Conservation (phyloP, 2,113 vertebrate genomes). For the Tetrax tetrax region DNA sequence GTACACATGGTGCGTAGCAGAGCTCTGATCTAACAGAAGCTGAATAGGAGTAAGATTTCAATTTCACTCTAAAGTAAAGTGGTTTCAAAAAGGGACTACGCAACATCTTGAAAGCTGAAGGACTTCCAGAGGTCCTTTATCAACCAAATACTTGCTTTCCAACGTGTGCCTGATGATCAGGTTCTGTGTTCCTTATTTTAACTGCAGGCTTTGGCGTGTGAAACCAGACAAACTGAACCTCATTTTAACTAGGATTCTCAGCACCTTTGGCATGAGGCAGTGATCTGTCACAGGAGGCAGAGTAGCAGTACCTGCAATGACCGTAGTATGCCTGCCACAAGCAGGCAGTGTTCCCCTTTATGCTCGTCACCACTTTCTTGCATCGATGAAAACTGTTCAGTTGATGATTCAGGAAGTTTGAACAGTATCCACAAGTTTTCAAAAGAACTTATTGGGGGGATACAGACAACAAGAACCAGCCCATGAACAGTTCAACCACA, state of each 20-base stretch:
- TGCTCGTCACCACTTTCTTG: not conserved
- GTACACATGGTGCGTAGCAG: not conserved
- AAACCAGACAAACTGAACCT: not conserved
- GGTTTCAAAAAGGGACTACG: not conserved
- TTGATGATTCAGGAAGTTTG: not conserved
- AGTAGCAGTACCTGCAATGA: not conserved
- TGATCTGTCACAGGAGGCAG: not conserved
- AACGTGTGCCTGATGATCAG: not conserved
- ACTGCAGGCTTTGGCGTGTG: not conserved
- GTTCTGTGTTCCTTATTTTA: not conserved
- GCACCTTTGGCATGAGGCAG: not conserved
- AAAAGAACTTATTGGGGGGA: not conserved
- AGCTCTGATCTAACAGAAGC: not conserved
- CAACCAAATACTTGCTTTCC: not conserved
- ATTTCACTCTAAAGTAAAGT: not conserved
- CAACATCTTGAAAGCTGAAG: not conserved
- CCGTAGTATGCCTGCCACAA: accelerated
- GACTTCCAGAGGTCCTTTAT: not conserved
- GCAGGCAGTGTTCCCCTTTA: not conserved
- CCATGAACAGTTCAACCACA: not conserved
- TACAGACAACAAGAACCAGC: not conserved
- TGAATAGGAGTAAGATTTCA: not conserved
- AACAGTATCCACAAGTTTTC: not conserved
- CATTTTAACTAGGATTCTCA: not conserved
- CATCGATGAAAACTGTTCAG: not conserved